These are phyloP conservation scores for Hydropsyche tenuis DNA, from an alignment of 1,140 invertebrate species.

Conservation along the genomic window DNA sequence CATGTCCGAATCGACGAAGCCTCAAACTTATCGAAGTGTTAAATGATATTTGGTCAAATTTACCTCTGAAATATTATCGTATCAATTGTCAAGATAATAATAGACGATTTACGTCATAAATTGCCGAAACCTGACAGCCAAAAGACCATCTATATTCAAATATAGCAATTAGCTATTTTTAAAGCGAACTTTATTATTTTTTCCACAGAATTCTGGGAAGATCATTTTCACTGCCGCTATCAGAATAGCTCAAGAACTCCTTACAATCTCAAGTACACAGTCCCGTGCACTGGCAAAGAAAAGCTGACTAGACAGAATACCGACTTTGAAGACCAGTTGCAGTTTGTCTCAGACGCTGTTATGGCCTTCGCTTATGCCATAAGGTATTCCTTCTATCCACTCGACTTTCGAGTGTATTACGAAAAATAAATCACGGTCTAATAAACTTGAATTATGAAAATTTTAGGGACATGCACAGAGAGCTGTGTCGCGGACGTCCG, in stretches of 20 bases:
- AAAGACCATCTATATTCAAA: too few species aligned
- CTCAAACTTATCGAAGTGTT: background rate
- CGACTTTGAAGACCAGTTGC: conserved; percentile 87
- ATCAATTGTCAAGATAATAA: background rate
- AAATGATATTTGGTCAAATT: background rate
- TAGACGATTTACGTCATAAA: too few species aligned
- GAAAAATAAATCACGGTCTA: background rate
- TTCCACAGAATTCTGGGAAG: conserved; percentile 94
- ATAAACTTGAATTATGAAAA: background rate
- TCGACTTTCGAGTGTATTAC: background rate
- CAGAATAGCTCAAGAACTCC: conserved; percentile 78
- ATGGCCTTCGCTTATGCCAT: conserved; percentile 90
- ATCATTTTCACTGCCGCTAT: conserved; percentile 86
- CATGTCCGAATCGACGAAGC: background rate
- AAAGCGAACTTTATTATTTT: conserved; percentile 53
- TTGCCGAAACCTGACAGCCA: too few species aligned
- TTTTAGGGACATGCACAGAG: conserved; percentile 81
- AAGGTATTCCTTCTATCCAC: conserved; percentile 65
- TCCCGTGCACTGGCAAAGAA: conserved; percentile 74
- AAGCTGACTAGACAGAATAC: conserved; percentile 76
- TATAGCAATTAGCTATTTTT: too few species aligned
- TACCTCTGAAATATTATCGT: background rate
- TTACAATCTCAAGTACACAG: conserved; percentile 78
- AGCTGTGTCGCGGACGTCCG: conserved; percentile 73
- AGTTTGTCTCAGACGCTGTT: conserved; percentile 92